Base-by-base conservation (phyloP, 2,888 invertebrate genomes). In the Deilephila elpenor region DNA sequence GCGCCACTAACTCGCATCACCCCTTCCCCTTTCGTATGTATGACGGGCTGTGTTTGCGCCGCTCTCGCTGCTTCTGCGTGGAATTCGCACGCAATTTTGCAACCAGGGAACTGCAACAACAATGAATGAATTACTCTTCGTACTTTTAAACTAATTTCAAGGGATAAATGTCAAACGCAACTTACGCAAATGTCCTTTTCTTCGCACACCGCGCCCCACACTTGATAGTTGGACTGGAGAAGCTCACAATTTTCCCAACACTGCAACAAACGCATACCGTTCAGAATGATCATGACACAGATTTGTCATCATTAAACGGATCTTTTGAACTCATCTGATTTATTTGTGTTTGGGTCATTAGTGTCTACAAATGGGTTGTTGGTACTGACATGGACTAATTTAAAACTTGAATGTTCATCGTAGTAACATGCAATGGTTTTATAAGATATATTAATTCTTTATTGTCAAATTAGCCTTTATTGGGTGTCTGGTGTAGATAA, bases 181-280 rank as follows among this genome's bases (percentile, higher is more conserved):
- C 96, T 96, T 95, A 96, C 96, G 88, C 96, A 97, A 88, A 96
- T 96, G 86, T 96, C 96, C 85, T 96, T 96, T 82, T 96, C 96
- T 81, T 96, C 95, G 88, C 96, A 97, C 88, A 96, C 96, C 77
- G 96, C 96, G 71, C 96, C 96, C 96, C 96, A 96, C 61, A 96
- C 95, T 92, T 96, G 96, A 89, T 96, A 96, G 91, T 96, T 96
- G 67, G 96, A 96, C 89, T 96, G 96, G 78, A 97, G 95, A 80
- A 96, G 94, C 88, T 96, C 96, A 93, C 97, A 97, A 88, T 96
- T 96, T 91, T 96, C 96, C 97, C 97, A 97, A 88, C 97, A 97
- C 97, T 97, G 96, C 92, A 96, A 95, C 95, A 88, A 86, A 85
- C 76, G 75, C 29, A 78, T 74, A 77, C 76, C 79, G 76, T 84